A percentile compares a stretch with the other conserved stretches of the same genome.
These are phyloP conservation scores for Cyprinella venusta DNA, from an alignment of 2,797 vertebrate genomes.

Conservation along the genomic window DNA sequence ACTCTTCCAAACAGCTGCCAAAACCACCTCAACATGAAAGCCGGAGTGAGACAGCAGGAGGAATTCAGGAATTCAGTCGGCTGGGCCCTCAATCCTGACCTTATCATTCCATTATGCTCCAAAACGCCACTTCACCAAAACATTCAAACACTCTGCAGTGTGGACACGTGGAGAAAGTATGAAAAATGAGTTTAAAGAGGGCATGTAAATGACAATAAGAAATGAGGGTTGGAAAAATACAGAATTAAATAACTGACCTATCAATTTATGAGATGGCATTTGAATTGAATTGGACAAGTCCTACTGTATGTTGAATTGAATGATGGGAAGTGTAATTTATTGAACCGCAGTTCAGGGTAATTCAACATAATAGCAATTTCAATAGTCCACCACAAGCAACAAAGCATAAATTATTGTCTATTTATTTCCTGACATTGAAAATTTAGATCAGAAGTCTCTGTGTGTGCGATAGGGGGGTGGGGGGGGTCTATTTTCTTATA, in stretches of 20 bases:
- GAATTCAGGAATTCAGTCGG: slow-evolving; percentile 36
- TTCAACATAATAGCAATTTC: background rate
- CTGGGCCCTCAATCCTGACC: slow-evolving; percentile 2
- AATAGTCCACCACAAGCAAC: background rate
- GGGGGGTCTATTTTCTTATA: background rate
- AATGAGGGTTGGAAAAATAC: slow-evolving; percentile 1
- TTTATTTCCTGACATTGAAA: slow-evolving; percentile 4
- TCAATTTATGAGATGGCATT: background rate
- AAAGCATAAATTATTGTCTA: background rate
- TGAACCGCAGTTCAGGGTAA: background rate
- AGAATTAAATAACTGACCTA: background rate
- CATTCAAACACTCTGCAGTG: background rate
- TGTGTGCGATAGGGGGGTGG: too few species aligned
- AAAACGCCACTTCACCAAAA: background rate
- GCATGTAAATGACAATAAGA: background rate
- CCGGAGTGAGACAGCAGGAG: background rate
- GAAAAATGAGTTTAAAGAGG: background rate
- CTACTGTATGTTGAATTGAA: background rate
- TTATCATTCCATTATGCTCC: slow-evolving; percentile 15
- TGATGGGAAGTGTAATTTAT: background rate
- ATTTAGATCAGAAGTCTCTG: background rate
- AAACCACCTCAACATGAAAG: slow-evolving; percentile 24
- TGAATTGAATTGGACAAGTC: background rate
- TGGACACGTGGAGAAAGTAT: background rate
- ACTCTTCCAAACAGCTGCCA: slow-evolving; percentile 40